Evolutionary conservation across 92 coral and sea anemone species (phyloP).

Genomic region (Siderastrea siderea): DNA sequence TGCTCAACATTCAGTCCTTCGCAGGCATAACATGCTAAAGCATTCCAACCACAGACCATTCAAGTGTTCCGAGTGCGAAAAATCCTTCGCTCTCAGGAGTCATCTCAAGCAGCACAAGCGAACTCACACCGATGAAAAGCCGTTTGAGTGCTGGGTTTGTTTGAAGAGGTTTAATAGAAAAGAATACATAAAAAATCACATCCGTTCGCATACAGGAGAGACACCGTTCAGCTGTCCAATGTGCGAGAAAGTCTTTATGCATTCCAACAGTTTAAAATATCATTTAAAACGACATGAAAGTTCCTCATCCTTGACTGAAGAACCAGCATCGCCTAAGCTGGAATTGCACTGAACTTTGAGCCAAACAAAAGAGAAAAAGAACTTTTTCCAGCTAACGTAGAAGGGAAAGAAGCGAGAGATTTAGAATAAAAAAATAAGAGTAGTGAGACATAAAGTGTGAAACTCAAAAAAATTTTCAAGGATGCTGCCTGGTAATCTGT

Average conservation of each 20-base stretch:
- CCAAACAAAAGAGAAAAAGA: no score
- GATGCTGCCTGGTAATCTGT: no score
- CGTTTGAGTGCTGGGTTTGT: conserved; percentile 12
- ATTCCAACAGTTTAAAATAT: not conserved
- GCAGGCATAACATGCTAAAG: not conserved
- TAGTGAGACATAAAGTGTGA: no score
- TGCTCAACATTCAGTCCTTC: not conserved
- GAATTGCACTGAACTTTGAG: no score
- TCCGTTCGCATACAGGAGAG: conserved; percentile 7
- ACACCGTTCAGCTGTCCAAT: not conserved
- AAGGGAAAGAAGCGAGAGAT: no score
- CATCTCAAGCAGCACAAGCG: conserved; percentile 11
- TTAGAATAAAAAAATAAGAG: no score
- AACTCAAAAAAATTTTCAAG: no score
- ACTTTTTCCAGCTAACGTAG: no score
- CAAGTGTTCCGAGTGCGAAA: conserved; percentile 4
- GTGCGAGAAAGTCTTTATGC: conserved; percentile 5
- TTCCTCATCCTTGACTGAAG: no score
- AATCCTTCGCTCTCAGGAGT: not conserved
- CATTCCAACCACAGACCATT: conserved; percentile 16
- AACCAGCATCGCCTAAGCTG: not conserved
- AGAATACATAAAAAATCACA: conserved; percentile 2
- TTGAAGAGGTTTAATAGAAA: not conserved
- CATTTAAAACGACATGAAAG: conserved; percentile 14
- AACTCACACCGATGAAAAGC: conserved; percentile 9